phyloP scores from a whole-genome alignment of 2,888 invertebrate species.

The Philereme transversata region DNA sequence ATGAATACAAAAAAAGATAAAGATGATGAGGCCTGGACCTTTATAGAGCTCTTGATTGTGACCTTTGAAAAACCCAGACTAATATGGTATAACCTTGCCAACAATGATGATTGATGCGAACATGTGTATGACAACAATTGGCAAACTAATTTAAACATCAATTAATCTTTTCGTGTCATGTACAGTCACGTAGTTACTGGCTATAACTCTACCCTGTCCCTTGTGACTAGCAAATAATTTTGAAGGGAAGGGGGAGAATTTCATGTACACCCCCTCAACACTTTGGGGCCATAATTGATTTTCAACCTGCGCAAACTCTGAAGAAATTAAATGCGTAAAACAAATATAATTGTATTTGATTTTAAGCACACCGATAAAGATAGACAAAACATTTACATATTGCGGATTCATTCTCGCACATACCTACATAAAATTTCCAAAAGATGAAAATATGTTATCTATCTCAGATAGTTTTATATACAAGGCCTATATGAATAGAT shows the following conservation, averaged over 20 bases:
- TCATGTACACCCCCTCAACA: constrained; percentile 19
- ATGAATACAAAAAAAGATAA: no score
- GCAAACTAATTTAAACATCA: constrained; percentile 52
- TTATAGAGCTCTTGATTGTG: no score
- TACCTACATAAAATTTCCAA: no score
- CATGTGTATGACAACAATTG: constrained; percentile 32
- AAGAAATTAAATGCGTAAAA: constrained; percentile 12
- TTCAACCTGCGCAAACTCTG: constrained; percentile 25
- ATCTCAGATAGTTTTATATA: no score
- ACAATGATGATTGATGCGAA: constrained; percentile 3
- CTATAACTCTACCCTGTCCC: constrained; percentile 13
- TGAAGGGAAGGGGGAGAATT: constrained; percentile 24
- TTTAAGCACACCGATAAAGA: no score
- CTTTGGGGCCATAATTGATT: constrained; percentile 33
- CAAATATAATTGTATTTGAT: not conserved
- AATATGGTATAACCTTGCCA: no score
- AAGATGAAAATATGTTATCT: no score
- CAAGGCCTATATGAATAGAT: no score
- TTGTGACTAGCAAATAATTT: constrained; percentile 22
- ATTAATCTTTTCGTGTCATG: constrained; percentile 55
- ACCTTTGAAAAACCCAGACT: no score
- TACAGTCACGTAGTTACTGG: constrained; percentile 36
- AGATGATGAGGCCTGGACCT: no score
- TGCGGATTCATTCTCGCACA: no score
- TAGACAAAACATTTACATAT: no score